Evolutionary conservation across 2,797 vertebrate species (phyloP), one percentile per base, ranked within the genome.

Genomic region (Alcedo atthis): DNA sequence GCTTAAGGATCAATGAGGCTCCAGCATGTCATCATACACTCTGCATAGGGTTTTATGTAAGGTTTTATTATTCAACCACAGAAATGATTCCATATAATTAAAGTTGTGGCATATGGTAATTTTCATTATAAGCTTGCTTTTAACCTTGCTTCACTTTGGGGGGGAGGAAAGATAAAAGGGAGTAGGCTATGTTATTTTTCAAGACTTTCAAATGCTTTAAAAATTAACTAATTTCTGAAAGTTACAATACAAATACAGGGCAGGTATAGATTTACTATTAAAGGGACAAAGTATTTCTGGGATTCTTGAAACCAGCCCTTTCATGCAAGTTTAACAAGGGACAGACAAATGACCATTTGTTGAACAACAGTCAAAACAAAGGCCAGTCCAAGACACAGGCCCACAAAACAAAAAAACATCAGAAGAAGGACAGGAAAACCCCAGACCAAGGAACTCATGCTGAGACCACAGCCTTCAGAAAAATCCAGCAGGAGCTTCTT

Each of bases 401-500:
- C 64, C 69, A 80, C 75, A 54, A 84, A 90, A 81, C 0, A 0
- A 53, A 49, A 49, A 81, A 92, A 68, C 68, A 40, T 54, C 61
- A 87, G 73, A 45, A 89, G 62, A 81, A 12, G 43, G 37, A 46
- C 76, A 89, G 81, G 81, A 91, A 96, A 94, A 86, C 45, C 57
- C 71, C 68, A 76, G 32, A 67, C 78, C 64, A 74, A 84, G 93
- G 83, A 91, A 81, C 43, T 71, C 42, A 32, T 0, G 1, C 74
- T 69, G 81, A 91, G 58, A 78, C 74, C 83, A 67, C 33, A 81
- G 84, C 37, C 75, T 80, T 59, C 49, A 77, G 42, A 53, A 85
- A 93, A 89, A 70, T 37, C 15, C 89, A 86, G 86, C 68, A 87
- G 81, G 86, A 93, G 59, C 68, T 91, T 82, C 66, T 92, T 70